phyloP scores from a whole-genome alignment of 23 tunicate genomes.

The Botrylloides violaceus region DNA sequence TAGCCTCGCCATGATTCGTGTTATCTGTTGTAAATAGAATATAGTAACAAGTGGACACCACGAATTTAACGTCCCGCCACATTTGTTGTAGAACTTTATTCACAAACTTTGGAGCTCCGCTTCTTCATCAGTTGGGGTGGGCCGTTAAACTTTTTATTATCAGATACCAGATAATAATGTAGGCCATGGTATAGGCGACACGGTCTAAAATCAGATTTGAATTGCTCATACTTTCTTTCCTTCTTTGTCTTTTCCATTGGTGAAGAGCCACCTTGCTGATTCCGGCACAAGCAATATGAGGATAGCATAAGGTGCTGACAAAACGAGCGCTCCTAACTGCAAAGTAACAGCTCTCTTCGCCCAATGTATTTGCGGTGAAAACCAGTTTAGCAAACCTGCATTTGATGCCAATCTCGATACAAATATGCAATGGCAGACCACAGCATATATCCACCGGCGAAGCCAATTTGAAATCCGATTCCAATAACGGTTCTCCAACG shows the following conservation, averaged over 20 bases:
- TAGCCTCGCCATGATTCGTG: slow-evolving; percentile 41
- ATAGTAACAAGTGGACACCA: neutral
- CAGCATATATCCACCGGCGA: slow-evolving; percentile 91
- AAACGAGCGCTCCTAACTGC: slow-evolving; percentile 12
- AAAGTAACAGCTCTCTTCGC: no score
- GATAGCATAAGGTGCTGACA: slow-evolving; percentile 14
- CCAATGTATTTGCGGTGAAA: neutral
- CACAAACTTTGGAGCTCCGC: no score
- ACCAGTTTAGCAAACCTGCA: slow-evolving; percentile 5
- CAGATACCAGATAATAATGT: no score
- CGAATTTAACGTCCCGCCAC: no score
- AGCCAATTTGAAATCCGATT: slow-evolving; percentile 57
- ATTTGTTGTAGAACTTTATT: no score
- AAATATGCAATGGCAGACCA: slow-evolving; percentile 79
- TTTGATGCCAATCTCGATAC: slow-evolving; percentile 66
- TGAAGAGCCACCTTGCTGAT: slow-evolving; percentile 23
- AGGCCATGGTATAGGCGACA: no score
- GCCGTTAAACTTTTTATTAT: neutral
- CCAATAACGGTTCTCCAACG: slow-evolving; percentile 70
- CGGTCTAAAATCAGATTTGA: no score
- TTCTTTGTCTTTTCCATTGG: slow-evolving; percentile 7
- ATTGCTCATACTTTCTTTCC: slow-evolving; percentile 21
- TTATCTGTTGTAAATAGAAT: slow-evolving; percentile 13
- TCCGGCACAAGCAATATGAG: slow-evolving; percentile 9
- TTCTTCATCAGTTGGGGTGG: no score